A percentile compares a stretch with the other conserved stretches of the same genome.
Conservation (phyloP, 2,797 vertebrate genomes). For the Melanotaenia maccullochi region DNA sequence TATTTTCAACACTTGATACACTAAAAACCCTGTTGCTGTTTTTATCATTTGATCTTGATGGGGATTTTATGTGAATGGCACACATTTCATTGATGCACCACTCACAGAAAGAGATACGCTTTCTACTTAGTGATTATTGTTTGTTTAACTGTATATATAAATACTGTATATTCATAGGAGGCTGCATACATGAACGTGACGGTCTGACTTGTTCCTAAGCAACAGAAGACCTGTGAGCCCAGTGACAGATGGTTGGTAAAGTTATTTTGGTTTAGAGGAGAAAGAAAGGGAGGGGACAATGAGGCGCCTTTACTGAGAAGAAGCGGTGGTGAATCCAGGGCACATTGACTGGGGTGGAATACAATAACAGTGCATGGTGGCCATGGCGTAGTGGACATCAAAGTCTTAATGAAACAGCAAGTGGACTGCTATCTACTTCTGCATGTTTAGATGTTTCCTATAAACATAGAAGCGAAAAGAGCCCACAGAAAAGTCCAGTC, state of each 20-base stretch:
- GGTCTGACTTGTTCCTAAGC: constrained; percentile 84
- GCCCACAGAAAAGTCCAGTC: background rate
- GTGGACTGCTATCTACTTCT: background rate
- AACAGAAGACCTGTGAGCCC: constrained; percentile 84
- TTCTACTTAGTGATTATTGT: constrained; percentile 30
- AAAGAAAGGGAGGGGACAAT: constrained; percentile 57
- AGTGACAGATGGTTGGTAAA: constrained; percentile 86
- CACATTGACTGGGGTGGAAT: background rate
- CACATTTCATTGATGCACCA: constrained; percentile 3
- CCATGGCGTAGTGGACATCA: background rate
- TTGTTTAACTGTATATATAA: constrained; percentile 33
- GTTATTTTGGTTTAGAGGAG: constrained; percentile 85
- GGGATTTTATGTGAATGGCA: background rate
- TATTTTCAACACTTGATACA: background rate
- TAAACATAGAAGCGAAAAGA: background rate
- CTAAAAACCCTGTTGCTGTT: constrained; percentile 32
- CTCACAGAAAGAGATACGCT: background rate
- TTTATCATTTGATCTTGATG: background rate
- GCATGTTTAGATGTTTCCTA: background rate
- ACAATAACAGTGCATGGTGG: background rate
- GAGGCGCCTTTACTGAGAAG: constrained; percentile 65
- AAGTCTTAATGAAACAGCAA: background rate
- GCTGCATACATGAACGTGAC: constrained; percentile 63
- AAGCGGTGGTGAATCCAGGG: constrained; percentile 18
- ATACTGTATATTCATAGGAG: constrained; percentile 50